Percentiles rank a stretch among this genome's conserved stretches.
These are phyloP conservation scores for Lasioglossum figueresi DNA, from an alignment of 2,888 invertebrate genomes.

Conservation along the genomic window DNA sequence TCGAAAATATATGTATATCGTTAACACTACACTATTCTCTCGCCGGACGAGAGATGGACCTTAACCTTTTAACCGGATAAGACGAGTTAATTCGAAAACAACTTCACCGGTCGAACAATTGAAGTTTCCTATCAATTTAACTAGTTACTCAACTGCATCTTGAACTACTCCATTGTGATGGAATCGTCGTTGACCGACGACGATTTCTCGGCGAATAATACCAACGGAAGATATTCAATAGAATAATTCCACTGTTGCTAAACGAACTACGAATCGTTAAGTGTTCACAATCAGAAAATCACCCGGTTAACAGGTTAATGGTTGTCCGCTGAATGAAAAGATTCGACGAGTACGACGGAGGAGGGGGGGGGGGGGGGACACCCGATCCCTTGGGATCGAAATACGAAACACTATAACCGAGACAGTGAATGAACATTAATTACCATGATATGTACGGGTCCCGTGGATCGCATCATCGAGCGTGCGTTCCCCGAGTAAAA, in stretches of 20 bases:
- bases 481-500: conserved; percentile 9
- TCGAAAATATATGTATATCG: neutral
- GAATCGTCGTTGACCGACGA: neutral
- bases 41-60: neutral
- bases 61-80: neutral
- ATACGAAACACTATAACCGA: conserved; percentile 35
- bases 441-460: conserved; percentile 21
- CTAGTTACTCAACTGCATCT: neutral
- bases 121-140: neutral
- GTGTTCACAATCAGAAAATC: conserved; percentile 11
- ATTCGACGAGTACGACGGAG: conserved; percentile 4
- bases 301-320: conserved; percentile 11
- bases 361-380: neutral
- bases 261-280: conserved; percentile 2
- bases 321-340: conserved; percentile 29
- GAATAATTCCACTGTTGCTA: neutral
- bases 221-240: conserved; percentile 7
- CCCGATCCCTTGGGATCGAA: conserved; percentile 29
- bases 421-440: conserved; percentile 25
- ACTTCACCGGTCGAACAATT: neutral
- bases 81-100: neutral
- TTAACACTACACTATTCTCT: conserved; percentile 38
- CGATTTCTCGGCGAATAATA: neutral
- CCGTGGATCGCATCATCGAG: conserved; percentile 7
- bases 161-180: neutral